Conservation (phyloP, 2,797 vertebrate genomes). For the Peromyscus aztecus region DNA sequence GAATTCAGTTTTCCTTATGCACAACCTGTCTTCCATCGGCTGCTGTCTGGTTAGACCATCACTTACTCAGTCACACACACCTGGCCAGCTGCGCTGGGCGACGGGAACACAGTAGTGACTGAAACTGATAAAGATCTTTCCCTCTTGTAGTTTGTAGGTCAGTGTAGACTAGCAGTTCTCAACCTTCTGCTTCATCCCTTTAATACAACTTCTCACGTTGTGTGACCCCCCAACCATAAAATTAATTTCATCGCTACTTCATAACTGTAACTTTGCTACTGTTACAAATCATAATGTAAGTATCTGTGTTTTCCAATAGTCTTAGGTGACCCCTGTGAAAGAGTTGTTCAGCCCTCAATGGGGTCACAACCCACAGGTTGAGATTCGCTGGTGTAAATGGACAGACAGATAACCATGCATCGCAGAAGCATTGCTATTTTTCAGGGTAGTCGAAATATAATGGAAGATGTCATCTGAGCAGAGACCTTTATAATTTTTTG, state of each 20-base stretch:
- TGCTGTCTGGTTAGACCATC: background rate
- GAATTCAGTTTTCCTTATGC: background rate
- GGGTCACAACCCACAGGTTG: background rate
- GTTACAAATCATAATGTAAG: background rate
- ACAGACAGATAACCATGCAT: background rate
- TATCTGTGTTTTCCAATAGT: background rate
- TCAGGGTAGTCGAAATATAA: background rate
- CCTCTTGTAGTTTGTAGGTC: background rate
- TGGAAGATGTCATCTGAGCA: background rate
- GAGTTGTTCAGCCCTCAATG: background rate
- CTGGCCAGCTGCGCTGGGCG: background rate
- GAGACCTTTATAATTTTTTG: background rate
- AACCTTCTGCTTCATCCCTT: background rate
- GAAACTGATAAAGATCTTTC: background rate
- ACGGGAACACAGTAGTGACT: background rate
- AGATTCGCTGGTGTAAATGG: background rate
- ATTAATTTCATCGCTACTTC: background rate
- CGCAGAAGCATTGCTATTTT: background rate
- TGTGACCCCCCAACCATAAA: background rate
- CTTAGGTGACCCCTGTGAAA: background rate
- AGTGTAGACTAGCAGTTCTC: background rate
- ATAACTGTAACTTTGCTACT: background rate
- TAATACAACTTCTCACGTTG: background rate
- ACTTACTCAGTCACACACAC: background rate
- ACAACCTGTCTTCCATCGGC: background rate